phyloP scores from a whole-genome alignment of 2,888 invertebrate species.

The Ptychoptera albimana region DNA sequence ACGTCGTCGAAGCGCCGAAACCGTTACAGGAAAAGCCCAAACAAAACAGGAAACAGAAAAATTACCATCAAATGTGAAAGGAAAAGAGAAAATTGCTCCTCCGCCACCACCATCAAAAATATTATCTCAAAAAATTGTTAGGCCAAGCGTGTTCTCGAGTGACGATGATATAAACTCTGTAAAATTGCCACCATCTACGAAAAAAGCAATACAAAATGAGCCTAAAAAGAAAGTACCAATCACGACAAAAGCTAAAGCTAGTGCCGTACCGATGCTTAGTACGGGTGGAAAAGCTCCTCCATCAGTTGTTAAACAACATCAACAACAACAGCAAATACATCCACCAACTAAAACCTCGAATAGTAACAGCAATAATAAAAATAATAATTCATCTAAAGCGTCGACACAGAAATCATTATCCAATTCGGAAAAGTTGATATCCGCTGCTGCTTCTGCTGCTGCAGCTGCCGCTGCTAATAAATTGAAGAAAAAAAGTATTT shows the following conservation, averaged over 20 bases:
- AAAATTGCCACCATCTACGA: constrained; percentile 16
- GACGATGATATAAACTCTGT: constrained; percentile 38
- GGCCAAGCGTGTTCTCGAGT: constrained; percentile 39
- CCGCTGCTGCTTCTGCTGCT: constrained; percentile 8
- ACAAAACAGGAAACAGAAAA: constrained; percentile 13
- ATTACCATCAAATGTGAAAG: constrained; percentile 15
- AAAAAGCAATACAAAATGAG: constrained; percentile 18
- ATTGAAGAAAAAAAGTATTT: constrained; percentile 58
- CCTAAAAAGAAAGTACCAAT: constrained; percentile 6
- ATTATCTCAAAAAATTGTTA: constrained; percentile 29
- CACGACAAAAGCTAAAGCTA: constrained; percentile 7
- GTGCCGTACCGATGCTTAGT: constrained; percentile 12
- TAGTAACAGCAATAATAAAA: too few species aligned
- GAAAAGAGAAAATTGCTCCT: constrained; percentile 13
- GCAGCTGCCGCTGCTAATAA: constrained; percentile 1
- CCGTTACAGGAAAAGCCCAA: constrained; percentile 10
- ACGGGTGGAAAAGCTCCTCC: constrained; percentile 31
- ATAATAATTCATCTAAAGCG: not conserved
- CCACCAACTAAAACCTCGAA: constrained; percentile 8
- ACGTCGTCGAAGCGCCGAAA: constrained; percentile 16
- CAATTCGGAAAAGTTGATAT: constrained; percentile 6
- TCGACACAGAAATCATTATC: not conserved
- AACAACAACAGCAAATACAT: constrained; percentile 18
- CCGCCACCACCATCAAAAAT: constrained; percentile 18
- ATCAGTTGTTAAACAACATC: constrained; percentile 17